A percentile compares a stretch with the other conserved stretches of the same genome.
phyloP scores from a whole-genome alignment of 2,113 vertebrate genomes.

The Notechis scutatus region DNA sequence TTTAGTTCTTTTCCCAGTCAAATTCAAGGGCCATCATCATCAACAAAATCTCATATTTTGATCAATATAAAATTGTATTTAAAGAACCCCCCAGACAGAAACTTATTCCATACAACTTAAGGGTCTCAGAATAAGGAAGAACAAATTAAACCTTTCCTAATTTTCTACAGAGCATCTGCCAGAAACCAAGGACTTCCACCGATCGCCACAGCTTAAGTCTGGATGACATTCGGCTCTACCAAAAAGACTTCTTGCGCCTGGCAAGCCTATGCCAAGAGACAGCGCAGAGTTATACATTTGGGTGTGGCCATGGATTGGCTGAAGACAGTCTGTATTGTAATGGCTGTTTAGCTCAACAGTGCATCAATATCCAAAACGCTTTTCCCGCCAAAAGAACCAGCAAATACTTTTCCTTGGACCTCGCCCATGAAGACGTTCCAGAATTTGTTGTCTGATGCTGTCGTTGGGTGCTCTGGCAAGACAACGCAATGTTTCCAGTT shows the following conservation, averaged over 20 bases:
- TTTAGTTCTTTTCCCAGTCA: not conserved
- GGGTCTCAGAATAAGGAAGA: not conserved
- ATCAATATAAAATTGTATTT: not conserved
- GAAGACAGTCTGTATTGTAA: constrained; percentile 80
- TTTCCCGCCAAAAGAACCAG: constrained; percentile 93
- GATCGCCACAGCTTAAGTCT: constrained; percentile 97
- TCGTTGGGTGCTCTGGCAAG: not conserved
- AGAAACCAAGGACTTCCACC: constrained; percentile 88
- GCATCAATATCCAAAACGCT: constrained; percentile 77
- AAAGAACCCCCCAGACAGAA: not conserved
- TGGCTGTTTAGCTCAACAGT: constrained; percentile 84
- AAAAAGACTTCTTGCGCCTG: constrained; percentile 90
- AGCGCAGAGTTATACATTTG: constrained; percentile 96
- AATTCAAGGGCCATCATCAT: not conserved
- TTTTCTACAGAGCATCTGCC: constrained; percentile 72
- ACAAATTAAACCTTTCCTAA: not conserved
- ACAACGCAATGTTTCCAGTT: not conserved
- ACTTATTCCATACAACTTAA: not conserved
- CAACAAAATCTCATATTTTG: not conserved
- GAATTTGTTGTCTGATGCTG: constrained; percentile 91
- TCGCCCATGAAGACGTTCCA: constrained; percentile 89
- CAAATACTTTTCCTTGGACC: constrained; percentile 97
- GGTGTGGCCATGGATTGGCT: constrained; percentile 85
- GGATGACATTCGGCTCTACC: constrained; percentile 92
- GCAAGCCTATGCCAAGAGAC: constrained; percentile 93